Evolutionary conservation across 2,113 vertebrate species (phyloP).

Genomic region (Dicerorhinus sumatrensis): DNA sequence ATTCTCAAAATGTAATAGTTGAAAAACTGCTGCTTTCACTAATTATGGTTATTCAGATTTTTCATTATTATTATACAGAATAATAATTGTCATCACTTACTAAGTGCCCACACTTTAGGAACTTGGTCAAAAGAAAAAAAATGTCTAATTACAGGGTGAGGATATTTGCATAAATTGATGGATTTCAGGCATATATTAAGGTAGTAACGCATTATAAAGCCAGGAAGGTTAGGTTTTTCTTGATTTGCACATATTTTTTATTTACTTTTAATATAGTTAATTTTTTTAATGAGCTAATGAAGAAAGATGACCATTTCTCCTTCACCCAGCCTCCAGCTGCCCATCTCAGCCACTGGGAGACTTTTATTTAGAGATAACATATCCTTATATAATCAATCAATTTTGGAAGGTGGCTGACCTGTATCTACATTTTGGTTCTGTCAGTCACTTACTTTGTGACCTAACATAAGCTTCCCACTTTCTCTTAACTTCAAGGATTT

Average conservation of each 20-base stretch:
- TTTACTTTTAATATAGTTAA: slow-evolving; percentile 63
- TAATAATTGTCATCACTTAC: slow-evolving; percentile 77
- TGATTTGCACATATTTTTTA: slow-evolving; percentile 45
- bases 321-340: slow-evolving; percentile 19
- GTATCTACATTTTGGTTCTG: slow-evolving; percentile 1
- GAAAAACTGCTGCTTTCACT: slow-evolving; percentile 67
- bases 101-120: slow-evolving; percentile 66
- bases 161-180: slow-evolving; percentile 74
- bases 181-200: slow-evolving; percentile 62
- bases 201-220: slow-evolving; percentile 33
- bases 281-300: slow-evolving; percentile 56
- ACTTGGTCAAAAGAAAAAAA: slow-evolving; percentile 67
- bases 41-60: slow-evolving; percentile 73
- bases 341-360: slow-evolving; percentile 13
- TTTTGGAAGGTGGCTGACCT: not conserved
- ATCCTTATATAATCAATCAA: not conserved
- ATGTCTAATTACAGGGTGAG: slow-evolving; percentile 62
- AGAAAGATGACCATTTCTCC: not conserved
- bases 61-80: slow-evolving; percentile 71
- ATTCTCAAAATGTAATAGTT: slow-evolving; percentile 58
- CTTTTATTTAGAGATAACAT: not conserved
- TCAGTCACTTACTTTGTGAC: not conserved
- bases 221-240: slow-evolving; percentile 55
- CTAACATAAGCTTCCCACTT: slow-evolving; percentile 2
- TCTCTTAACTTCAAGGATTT: not conserved